Evolutionary conservation across 2,113 vertebrate genomes (phyloP).

Genomic region (Podiceps cristatus): DNA sequence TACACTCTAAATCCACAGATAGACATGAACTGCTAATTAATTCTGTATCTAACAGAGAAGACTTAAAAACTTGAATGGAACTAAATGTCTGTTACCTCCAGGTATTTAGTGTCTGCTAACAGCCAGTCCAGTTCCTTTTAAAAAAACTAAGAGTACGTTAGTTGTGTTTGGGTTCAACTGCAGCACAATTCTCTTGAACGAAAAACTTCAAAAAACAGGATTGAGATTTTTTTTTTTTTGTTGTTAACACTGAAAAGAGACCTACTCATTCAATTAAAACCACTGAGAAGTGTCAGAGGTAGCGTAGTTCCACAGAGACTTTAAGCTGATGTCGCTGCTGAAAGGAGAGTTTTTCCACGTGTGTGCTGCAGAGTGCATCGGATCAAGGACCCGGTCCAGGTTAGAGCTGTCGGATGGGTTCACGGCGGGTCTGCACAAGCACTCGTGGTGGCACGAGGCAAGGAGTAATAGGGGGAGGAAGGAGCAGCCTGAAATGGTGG

Average conservation of each 20-base stretch:
- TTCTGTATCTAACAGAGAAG: slow-evolving; percentile 71
- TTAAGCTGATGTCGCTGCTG: rapidly evolving
- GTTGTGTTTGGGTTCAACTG: slow-evolving; percentile 47
- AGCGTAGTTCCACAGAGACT: not conserved
- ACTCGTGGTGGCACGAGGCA: not conserved
- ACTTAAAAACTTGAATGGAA: slow-evolving; percentile 75
- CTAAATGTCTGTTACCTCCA: slow-evolving; percentile 86
- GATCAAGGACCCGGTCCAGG: not conserved
- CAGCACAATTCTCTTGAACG: slow-evolving; percentile 16
- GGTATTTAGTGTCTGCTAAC: slow-evolving; percentile 81
- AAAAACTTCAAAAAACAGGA: not conserved
- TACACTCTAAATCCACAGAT: slow-evolving; percentile 82
- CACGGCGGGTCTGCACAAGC: rapidly evolving
- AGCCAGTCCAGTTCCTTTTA: slow-evolving; percentile 79
- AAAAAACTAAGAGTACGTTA: slow-evolving; percentile 65
- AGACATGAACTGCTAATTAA: slow-evolving; percentile 71
- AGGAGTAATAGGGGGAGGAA: not conserved
- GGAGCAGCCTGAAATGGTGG: not conserved
- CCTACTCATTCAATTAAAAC: rapidly evolving
- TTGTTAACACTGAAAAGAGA: not conserved
- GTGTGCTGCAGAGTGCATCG: not conserved
- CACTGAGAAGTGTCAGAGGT: not conserved
- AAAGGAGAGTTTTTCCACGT: not conserved
- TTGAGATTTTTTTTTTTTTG: not conserved
- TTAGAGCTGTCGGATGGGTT: not conserved